phyloP scores from a whole-genome alignment of 2,797 vertebrate species.

The Corythornis leucogaster region DNA sequence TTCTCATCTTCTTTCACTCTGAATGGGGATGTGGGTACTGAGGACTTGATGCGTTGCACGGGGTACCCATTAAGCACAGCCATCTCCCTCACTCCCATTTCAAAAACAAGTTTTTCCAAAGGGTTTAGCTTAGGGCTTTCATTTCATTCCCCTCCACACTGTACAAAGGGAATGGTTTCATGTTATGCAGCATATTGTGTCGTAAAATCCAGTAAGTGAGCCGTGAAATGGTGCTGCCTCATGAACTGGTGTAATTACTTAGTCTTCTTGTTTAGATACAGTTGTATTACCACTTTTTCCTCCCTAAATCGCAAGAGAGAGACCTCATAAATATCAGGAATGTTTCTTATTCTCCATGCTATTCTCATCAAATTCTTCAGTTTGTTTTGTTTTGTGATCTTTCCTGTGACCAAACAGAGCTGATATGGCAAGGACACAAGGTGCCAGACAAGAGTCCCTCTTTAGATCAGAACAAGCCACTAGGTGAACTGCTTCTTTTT shows the following conservation, averaged over 20 bases:
- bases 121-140: background rate
- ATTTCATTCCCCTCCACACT: background rate
- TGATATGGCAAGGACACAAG: background rate
- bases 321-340: background rate
- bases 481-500: background rate
- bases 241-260: background rate
- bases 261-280: background rate
- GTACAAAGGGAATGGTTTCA: background rate
- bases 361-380: background rate
- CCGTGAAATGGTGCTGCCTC: background rate
- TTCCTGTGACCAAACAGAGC: background rate
- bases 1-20: background rate
- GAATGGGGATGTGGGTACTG: background rate
- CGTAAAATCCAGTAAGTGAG: background rate
- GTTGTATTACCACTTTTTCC: background rate
- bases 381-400: background rate
- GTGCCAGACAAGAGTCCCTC: background rate
- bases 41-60: background rate
- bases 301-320: background rate
- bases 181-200: background rate
- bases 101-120: background rate
- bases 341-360: background rate
- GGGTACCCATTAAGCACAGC: fast-evolving
- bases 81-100: background rate
- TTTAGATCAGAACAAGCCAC: background rate